Evolutionary conservation across 2,888 invertebrate species (phyloP), one percentile per base, ranked within the genome.

Genomic region (Pachydiplax longipennis): DNA sequence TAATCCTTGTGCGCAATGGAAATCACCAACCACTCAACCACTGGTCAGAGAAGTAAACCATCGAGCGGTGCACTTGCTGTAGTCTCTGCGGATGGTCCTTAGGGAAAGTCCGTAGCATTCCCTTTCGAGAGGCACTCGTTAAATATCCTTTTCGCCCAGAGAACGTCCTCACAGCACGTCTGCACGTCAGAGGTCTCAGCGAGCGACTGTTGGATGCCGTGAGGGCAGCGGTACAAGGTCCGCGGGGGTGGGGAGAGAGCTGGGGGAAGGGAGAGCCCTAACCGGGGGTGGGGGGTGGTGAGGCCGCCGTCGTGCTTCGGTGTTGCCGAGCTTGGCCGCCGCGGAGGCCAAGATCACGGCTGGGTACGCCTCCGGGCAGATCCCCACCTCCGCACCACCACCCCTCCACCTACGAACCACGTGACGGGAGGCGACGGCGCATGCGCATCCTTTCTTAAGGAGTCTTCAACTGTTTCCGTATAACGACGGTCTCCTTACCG

Each of bases 191-290:
- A 61, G 61, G 61, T 87, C 87, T 87, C 87, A 37, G 87, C 87
- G 87, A 87, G 87, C 61, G 87, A 87, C 87, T 87, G 87, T 87
- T 61, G 87, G 87, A 87, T 87, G 61, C 87, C 87, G 87, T 37
- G 87, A 87, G 87, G 87, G 87, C 87, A 87, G 87, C 87, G 87
- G 87, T 87, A 87, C 87, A 87, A 87, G 87, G 87, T 87, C 87
- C 87, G 87, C 35, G 87, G 87, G 87, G 87, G 87, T 87, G 87
- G 87, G 87, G 87, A 44, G 35, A 35, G 35, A 35, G 37, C 18
- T 31, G 87, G 87, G 61, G 87, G 31, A n/a, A 35, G 58, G 15
- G 83, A 58, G 58, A 5, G 37, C 31, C 31, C 53, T 53, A 25
- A 35, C 22, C 18, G 15, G 58, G 48, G 35, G 83, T 58, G 58